Conservation (phyloP, 2,797 vertebrate genomes). For the Meda fulgida region DNA sequence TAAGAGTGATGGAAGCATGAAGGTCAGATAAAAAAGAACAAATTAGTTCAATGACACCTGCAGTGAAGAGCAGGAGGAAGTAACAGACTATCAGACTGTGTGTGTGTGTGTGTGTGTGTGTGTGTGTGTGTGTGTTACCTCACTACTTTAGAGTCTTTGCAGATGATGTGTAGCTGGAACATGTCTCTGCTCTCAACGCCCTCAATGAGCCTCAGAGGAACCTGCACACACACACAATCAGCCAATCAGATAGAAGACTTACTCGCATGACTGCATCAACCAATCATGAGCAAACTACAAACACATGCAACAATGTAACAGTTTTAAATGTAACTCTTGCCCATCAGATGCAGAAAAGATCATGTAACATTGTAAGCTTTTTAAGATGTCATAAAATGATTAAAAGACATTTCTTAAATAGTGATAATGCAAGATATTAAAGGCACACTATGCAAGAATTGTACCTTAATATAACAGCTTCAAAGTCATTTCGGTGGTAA, state of each 20-base stretch:
- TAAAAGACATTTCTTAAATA: no score
- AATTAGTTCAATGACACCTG: background rate
- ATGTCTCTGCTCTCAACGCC: constrained; percentile 96
- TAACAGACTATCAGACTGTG: background rate
- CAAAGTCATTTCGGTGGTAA: no score
- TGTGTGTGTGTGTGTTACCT: constrained; percentile 76
- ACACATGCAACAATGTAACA: constrained; percentile 18
- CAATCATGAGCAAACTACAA: constrained; percentile 6
- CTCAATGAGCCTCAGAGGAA: constrained; percentile 97
- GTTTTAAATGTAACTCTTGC: background rate
- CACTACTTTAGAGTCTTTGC: constrained; percentile 99
- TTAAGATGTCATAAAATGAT: background rate
- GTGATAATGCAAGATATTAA: background rate
- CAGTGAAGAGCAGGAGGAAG: background rate
- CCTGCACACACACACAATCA: constrained; percentile 79
- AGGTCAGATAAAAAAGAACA: background rate
- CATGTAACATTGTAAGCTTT: background rate
- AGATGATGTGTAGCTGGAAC: constrained; percentile 98
- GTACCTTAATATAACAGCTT: no score
- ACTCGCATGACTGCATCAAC: constrained; percentile 5
- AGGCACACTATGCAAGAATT: no score
- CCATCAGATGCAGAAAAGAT: background rate
- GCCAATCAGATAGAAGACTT: constrained; percentile 35
- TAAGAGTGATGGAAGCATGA: background rate
- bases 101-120: constrained; percentile 11